Conservation (phyloP, 2,797 vertebrate species). For the Leptodactylus fallax region DNA sequence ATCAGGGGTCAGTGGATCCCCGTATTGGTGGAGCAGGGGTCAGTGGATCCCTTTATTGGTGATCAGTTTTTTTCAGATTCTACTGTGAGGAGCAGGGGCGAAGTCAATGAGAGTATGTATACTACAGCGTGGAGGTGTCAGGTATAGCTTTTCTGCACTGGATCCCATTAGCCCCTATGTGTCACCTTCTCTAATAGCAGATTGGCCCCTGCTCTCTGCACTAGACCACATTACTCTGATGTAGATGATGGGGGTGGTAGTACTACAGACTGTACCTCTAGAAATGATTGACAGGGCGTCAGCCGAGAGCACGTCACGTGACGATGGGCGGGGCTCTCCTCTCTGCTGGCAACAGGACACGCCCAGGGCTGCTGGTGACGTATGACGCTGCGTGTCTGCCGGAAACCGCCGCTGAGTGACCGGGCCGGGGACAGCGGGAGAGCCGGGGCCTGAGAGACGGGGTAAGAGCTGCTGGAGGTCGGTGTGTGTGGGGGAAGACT, state of each 20-base stretch:
- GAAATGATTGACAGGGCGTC: conserved; percentile 1
- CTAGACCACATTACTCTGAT: too few relatives aligned
- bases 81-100: too few relatives aligned
- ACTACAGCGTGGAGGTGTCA: too few relatives aligned
- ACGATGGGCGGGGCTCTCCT: not conserved
- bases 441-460: not conserved
- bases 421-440: conserved; percentile 22
- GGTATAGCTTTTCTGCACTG: too few relatives aligned
- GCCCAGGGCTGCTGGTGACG: conserved; percentile 23
- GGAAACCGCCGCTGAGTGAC: conserved; percentile 31
- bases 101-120: too few relatives aligned
- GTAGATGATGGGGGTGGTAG: not conserved
- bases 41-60: too few relatives aligned
- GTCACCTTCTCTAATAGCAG: too few relatives aligned
- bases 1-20: too few relatives aligned
- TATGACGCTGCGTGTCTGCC: conserved; percentile 41
- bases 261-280: not conserved
- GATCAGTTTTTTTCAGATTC: too few relatives aligned
- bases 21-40: too few relatives aligned
- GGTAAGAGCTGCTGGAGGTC: not conserved
- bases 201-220: too few relatives aligned
- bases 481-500: not conserved
- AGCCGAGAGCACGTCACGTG: not conserved
- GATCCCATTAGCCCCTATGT: too few relatives aligned
- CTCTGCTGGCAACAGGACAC: not conserved